phyloP scores from a whole-genome alignment of 2,797 vertebrate species.

The Onychomys arenicola region DNA sequence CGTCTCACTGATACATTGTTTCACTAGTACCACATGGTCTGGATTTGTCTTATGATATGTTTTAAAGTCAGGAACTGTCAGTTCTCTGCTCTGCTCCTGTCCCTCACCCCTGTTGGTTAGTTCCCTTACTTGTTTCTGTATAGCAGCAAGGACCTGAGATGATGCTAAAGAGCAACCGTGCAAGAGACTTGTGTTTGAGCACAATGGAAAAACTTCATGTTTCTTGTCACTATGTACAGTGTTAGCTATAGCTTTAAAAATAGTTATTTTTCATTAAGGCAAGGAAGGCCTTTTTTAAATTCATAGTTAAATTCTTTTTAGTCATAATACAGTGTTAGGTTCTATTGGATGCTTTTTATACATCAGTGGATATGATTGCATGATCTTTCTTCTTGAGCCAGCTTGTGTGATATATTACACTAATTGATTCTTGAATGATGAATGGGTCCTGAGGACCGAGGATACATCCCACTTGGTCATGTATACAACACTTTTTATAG shows the following conservation, averaged over 20 bases:
- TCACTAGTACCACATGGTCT: not conserved
- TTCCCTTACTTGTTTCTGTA: not conserved
- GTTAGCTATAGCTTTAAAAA: not conserved
- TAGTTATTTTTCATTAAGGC: not conserved
- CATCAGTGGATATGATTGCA: not conserved
- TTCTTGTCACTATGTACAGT: not conserved
- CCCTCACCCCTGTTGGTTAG: not conserved
- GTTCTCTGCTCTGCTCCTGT: not conserved
- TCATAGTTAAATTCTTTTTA: not conserved
- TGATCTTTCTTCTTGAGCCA: not conserved
- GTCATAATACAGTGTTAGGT: not conserved
- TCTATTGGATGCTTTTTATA: not conserved
- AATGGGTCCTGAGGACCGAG: not conserved
- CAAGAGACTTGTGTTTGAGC: not conserved
- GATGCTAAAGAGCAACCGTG: not conserved
- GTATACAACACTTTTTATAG: not conserved
- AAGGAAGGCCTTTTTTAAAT: not conserved
- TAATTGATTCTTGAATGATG: constrained; percentile 10
- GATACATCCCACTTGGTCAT: not conserved
- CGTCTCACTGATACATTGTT: not conserved
- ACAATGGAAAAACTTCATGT: not conserved
- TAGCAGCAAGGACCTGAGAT: not conserved
- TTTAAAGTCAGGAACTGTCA: not conserved
- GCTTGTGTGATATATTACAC: not conserved
- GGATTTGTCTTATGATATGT: not conserved